Conservation (phyloP, 2,113 vertebrate genomes). For the Ptyas mucosa region DNA sequence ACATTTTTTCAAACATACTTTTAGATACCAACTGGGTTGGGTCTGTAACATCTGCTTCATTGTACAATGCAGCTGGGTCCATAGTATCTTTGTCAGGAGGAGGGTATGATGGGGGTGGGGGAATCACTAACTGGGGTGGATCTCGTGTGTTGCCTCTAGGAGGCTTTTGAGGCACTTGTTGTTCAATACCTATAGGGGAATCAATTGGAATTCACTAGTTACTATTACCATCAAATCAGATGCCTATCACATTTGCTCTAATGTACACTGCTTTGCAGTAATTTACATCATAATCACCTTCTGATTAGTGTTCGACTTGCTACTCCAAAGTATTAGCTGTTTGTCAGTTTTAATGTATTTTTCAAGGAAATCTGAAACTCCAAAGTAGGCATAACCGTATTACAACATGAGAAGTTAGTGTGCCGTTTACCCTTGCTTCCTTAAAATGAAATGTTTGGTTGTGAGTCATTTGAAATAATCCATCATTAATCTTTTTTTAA, state of each 20-base stretch:
- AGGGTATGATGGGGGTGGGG: slow-evolving; percentile 77
- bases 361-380: neutral
- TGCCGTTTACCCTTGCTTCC: neutral
- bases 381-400: neutral
- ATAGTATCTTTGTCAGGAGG: slow-evolving; percentile 68
- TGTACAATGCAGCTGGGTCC: slow-evolving; percentile 60
- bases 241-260: neutral
- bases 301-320: neutral
- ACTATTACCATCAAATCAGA: slow-evolving; percentile 48
- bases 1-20: slow-evolving; percentile 70
- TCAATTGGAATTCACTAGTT: slow-evolving; percentile 61
- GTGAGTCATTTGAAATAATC: neutral
- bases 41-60: slow-evolving; percentile 66
- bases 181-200: slow-evolving; percentile 75
- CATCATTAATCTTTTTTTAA: neutral
- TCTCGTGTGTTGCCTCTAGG: slow-evolving; percentile 69
- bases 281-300: neutral
- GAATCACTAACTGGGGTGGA: slow-evolving; percentile 72
- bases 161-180: slow-evolving; percentile 77
- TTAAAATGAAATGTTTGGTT: neutral
- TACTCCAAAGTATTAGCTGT: neutral
- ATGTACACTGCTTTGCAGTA: neutral
- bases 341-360: neutral
- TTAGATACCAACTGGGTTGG: slow-evolving; percentile 67
- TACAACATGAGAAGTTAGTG: neutral